Evolutionary conservation across 2,113 vertebrate genomes (phyloP), one percentile per base, ranked within the genome.

Genomic region (Dromiciops gliroides): DNA sequence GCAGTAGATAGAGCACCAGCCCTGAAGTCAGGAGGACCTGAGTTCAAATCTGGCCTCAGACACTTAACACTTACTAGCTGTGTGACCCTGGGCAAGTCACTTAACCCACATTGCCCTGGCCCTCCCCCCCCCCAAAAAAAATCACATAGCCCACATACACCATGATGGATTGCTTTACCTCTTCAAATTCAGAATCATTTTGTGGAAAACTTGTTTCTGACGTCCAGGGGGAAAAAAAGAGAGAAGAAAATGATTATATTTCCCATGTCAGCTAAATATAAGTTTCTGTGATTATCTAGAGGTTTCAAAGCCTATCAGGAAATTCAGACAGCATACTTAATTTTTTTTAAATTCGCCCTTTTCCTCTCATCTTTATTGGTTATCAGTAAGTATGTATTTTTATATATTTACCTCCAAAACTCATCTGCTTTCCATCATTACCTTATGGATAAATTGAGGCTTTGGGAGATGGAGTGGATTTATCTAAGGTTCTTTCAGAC

Each of bases 131-230:
- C n/a, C n/a, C n/a, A n/a, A n/a, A n/a, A n/a, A n/a, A 90, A 95
- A 83, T 90, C 31, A 91, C 7, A 56, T 10, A 52, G 6, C 91
- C 93, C 91, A 83, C n/a, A 49, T 51, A 93, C 11, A 50, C 90
- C 44, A 23, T n/a, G 51, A 47, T 83, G 19, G 67, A 53, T 48
- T 50, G n/a, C 89, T 90, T 96, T 98, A 97, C 96, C 96, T 96
- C 37, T 49, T 83, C 12, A 53, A 31, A 5, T 95, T 50, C 0
- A 24, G 8, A 22, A 89, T 23, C 22, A 10, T 37, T 50, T 26
- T 6, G 2, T 0, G 0, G 0, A 48, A 10, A 3, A 90, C 8
- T 37, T 52, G n/a, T 94, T 37, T 89, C 28, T 37, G 31, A n/a
- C 50, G 2, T 11, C 89, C 97, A 97, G 19, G 49, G 37, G 90